phyloP scores from a whole-genome alignment of 2,113 vertebrate genomes.

The Equus przewalskii region DNA sequence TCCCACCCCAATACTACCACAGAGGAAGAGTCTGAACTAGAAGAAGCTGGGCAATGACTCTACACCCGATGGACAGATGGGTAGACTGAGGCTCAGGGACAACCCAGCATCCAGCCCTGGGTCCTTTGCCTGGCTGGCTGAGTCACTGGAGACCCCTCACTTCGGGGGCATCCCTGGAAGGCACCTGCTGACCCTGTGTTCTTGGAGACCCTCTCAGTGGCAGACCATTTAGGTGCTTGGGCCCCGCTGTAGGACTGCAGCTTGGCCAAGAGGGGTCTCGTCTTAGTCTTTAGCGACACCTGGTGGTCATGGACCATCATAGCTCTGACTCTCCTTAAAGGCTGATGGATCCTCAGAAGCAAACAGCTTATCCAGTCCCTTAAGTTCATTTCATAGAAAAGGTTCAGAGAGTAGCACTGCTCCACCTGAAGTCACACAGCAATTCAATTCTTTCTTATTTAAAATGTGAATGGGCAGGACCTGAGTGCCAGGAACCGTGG shows the following conservation, averaged over 20 bases:
- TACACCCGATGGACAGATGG: neutral
- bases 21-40: neutral
- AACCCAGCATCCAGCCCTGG: neutral
- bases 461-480: neutral
- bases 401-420: neutral
- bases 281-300: conserved; percentile 57
- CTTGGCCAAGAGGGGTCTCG: neutral
- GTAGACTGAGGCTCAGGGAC: neutral
- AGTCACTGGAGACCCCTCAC: neutral
- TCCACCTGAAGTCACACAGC: neutral
- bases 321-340: neutral
- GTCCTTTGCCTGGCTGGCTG: neutral
- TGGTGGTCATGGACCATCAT: neutral
- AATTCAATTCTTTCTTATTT: neutral
- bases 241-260: fast-evolving
- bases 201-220: neutral
- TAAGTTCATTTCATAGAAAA: neutral
- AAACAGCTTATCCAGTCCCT: neutral
- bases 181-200: neutral
- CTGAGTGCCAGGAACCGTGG: neutral
- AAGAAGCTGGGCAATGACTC: neutral
- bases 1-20: neutral
- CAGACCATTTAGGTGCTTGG: fast-evolving
- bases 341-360: neutral
- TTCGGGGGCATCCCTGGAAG: neutral